Base-by-base conservation (phyloP, 2,888 invertebrate genomes). In the Psylliodes chrysocephalus region DNA sequence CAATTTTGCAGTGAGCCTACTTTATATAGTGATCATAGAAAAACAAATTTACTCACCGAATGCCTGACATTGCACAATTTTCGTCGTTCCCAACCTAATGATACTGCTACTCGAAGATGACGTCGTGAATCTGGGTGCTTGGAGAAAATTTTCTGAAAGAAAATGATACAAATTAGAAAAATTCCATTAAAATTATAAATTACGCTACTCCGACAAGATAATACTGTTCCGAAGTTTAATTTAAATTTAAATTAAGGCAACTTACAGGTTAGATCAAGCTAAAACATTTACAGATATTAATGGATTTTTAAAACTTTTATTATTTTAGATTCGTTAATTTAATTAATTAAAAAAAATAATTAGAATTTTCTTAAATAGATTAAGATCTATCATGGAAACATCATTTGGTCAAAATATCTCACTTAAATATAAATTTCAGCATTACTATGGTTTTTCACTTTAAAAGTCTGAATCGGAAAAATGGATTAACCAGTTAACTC, bases 41-140 rank as follows among this genome's bases (percentile, higher is more conserved):
- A 22, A 22, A 38, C 14, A 6, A 40, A 25, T 22, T 30, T 65
- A 85, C 88, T 89, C 84, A 93, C 95, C 95, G 81, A 91, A 87
- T 14, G 96, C 95, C 83, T 92, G 91, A 84, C 96, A 97, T 82
- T 95, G 94, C 71, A 97, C 87, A 81, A 96, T 93, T 87, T 96
- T 96, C 49, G 91, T 92, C 65, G 92, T 89, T 79, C 94, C 94
- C 85, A 94, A 93, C 81, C 91, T 90, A 71, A 95, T 92, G 78
- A 94, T 91, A 79, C 92, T 93, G 77, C 92, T 92, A 64, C 93
- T 91, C 66, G 92, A 90, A 49, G 94, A 93, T 38, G 94, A 94
- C 79, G 91, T 92, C 76, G 91, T 92, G 82, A 95, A 95, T 73
- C 94, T 86, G 55, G 95, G 95, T 64, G 95, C 93, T 84, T 94